phyloP scores from a whole-genome alignment of 2,113 vertebrate species.

The Carassius gibelio region DNA sequence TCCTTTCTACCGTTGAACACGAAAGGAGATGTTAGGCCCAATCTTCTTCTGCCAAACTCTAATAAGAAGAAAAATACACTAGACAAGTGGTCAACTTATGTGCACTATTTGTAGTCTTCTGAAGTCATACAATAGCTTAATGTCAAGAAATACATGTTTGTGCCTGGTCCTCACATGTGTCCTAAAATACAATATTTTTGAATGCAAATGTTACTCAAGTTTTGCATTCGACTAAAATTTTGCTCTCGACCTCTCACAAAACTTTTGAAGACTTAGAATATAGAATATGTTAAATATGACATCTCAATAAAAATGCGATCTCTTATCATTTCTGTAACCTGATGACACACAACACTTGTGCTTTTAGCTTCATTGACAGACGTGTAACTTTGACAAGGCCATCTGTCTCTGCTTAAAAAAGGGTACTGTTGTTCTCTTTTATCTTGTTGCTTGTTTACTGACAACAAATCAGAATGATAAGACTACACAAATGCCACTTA shows the following conservation, averaged over 20 bases:
- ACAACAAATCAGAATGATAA: no score
- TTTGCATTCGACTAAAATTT: background rate
- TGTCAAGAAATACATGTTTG: background rate
- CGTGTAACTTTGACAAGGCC: background rate
- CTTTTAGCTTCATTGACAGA: background rate
- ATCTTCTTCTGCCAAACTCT: background rate
- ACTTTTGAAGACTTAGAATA: background rate
- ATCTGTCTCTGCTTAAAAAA: no score
- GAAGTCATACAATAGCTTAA: background rate
- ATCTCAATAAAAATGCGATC: background rate
- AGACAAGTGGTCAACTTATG: background rate
- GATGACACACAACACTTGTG: background rate
- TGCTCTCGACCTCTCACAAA: background rate
- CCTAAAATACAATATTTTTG: no score
- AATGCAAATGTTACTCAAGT: background rate
- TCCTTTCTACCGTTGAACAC: background rate
- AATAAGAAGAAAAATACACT: background rate
- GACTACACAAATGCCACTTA: no score
- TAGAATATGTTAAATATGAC: background rate
- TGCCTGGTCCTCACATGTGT: background rate
- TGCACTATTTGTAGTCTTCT: background rate
- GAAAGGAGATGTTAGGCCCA: background rate
- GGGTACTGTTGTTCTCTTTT: no score
- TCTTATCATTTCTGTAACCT: background rate
- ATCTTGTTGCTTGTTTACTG: no score